Percentiles rank a stretch among this genome's conserved stretches.
Conservation (phyloP, 2,888 invertebrate species). For the Lepidocyrtoides sp. region DNA sequence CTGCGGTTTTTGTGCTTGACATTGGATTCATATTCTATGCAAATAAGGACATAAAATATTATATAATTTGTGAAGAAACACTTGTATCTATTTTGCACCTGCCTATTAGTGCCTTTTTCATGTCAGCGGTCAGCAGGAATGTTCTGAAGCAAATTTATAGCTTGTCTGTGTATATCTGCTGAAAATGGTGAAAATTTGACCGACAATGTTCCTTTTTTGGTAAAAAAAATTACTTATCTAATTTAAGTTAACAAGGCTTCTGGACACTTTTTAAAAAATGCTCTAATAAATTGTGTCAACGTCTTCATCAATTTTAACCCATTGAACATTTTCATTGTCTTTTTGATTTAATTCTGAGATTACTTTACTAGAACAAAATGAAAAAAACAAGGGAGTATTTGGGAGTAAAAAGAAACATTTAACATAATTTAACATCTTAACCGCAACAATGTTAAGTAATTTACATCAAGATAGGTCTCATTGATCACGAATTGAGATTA, state of each 20-base stretch:
- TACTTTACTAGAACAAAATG: neutral
- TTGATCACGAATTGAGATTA: slow-evolving; percentile 64
- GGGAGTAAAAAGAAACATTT: neutral
- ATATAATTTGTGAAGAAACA: neutral
- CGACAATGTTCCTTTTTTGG: neutral
- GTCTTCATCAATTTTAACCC: neutral
- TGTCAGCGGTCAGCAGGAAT: too few species aligned
- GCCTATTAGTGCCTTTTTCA: neutral
- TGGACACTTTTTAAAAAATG: slow-evolving; percentile 19
- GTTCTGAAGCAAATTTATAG: too few species aligned
- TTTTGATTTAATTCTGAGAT: neutral
- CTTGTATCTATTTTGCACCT: neutral
- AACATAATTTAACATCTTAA: neutral
- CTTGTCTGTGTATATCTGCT: neutral
- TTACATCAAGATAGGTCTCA: slow-evolving; percentile 65
- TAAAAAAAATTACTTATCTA: neutral
- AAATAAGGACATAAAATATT: neutral
- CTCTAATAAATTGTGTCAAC: neutral
- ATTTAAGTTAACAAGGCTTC: slow-evolving; percentile 35
- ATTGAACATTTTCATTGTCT: neutral
- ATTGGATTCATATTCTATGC: neutral
- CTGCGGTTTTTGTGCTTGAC: neutral
- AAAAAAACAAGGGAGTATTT: neutral
- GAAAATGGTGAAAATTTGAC: neutral
- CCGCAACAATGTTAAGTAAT: slow-evolving; percentile 21